Evolutionary conservation across 2,888 invertebrate species (phyloP), one percentile per base, ranked within the genome.

Genomic region (Caenorhabditis sp.): DNA sequence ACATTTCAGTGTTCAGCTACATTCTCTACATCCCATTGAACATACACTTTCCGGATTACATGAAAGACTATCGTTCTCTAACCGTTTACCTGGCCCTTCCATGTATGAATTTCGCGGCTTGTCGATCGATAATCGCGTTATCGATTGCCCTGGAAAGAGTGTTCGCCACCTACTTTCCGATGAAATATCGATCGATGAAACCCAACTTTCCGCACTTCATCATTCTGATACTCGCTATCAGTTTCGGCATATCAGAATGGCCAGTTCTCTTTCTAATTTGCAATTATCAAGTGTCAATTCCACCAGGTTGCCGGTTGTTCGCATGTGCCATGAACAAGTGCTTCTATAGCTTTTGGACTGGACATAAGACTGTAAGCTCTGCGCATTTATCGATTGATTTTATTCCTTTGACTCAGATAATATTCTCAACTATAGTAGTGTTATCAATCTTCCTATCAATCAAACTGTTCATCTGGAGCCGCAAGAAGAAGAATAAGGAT

Each of bases 241-340:
- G n/a, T 28, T 55, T 8, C 18, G 64, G 51, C 20, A 11, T 50
- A 8, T 51, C 35, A 4, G 40, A 61, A 15, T 24, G 37, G 9
- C 2, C 37, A 22, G 51, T 50, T 3, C 51, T 50, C 6, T 64
- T 64, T 20, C 28, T 4, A 1, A 4, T 64, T 18, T 64, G 64
- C 26, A 22, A 64, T 2, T 50, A 64, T 50, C 15, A 26, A 1
- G 32, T 50, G 1, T 2, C 18, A 0, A 11, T 64, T 20, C 50
- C 35, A 11, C 28, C 28, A 3, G 13, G 11, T 1, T 64, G 64
- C 6, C 20, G 32, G 6, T 28, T 50, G 0, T 32, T 64, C 4
- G 64, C 35, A 1, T 64, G 64, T 51, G 51, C 64, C 4, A 64
- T 50, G 13, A 64, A 28, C 11, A 13, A 2, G 13, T 64, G 64